A percentile compares a stretch with the other conserved stretches of the same genome.
phyloP scores from a whole-genome alignment of 2,797 vertebrate genomes.

The Protonibea diacanthus region DNA sequence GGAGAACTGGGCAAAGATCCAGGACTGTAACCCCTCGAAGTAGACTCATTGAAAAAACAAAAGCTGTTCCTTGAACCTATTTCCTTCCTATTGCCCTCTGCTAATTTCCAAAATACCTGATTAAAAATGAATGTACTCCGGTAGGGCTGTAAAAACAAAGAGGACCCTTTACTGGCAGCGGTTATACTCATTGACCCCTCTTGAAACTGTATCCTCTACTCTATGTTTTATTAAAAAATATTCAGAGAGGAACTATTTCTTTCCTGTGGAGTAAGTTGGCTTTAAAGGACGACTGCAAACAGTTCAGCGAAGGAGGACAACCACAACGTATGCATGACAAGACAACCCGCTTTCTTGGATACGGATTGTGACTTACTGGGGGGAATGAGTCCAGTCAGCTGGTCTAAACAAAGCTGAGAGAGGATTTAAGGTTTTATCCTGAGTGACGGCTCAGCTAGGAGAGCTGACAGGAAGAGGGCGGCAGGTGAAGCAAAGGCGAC shows the following conservation, averaged over 20 bases:
- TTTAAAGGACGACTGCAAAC: constrained; percentile 43
- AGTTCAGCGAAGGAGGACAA: constrained; percentile 19
- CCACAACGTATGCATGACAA: constrained; percentile 25
- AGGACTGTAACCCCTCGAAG: constrained; percentile 20
- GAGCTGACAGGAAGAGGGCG: constrained; percentile 17
- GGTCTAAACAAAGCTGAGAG: constrained; percentile 28
- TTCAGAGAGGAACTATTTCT: constrained; percentile 31
- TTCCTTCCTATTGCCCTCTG: constrained; percentile 42
- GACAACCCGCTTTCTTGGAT: constrained; percentile 1
- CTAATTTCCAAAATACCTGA: constrained; percentile 57
- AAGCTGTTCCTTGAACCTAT: constrained; percentile 3
- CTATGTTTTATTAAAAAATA: constrained; percentile 45
- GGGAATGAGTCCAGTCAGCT: constrained; percentile 16
- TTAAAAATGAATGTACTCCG: constrained; percentile 72
- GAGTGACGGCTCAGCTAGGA: constrained; percentile 31
- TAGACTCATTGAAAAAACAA: neutral
- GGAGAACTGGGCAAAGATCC: constrained; percentile 38
- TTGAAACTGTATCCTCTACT: constrained; percentile 43
- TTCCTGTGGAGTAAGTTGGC: constrained; percentile 56
- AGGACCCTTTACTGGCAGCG: constrained; percentile 56
- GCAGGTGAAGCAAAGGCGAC: constrained; percentile 11
- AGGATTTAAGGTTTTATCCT: constrained; percentile 32
- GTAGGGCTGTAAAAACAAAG: constrained; percentile 65
- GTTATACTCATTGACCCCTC: constrained; percentile 55
- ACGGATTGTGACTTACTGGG: constrained; percentile 19